phyloP scores from a whole-genome alignment of 2,113 vertebrate genomes.

The Entomyzon cyanotis region DNA sequence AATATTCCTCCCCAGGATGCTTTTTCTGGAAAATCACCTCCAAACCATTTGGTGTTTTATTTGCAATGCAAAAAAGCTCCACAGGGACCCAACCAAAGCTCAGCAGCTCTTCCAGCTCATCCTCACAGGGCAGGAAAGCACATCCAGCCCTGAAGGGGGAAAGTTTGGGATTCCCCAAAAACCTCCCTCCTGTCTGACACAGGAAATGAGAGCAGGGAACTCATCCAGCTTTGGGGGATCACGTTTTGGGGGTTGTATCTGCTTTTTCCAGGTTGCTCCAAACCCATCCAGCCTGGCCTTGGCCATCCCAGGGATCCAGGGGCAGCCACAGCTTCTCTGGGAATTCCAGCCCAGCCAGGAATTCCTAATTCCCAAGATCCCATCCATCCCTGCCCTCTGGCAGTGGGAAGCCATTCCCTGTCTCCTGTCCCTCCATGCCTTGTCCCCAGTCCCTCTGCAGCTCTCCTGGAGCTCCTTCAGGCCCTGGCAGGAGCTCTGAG shows the following conservation, averaged over 20 bases:
- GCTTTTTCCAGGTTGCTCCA: not conserved
- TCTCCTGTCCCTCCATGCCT: too few relatives aligned
- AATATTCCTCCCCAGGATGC: too few relatives aligned
- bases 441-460: too few relatives aligned
- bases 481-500: too few relatives aligned
- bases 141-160: not conserved
- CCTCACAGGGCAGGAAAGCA: rapidly evolving
- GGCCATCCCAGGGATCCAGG: not conserved
- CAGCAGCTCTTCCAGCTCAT: not conserved
- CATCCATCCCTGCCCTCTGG: too few relatives aligned
- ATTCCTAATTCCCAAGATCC: too few relatives aligned
- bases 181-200: not conserved
- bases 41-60: not conserved
- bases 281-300: not conserved
- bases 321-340: too few relatives aligned
- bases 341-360: too few relatives aligned
- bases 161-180: too few relatives aligned
- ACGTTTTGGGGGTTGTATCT: not conserved
- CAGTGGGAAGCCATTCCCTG: too few relatives aligned
- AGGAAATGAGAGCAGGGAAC: not conserved
- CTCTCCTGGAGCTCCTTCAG: too few relatives aligned
- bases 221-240: not conserved
- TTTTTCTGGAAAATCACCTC: not conserved
- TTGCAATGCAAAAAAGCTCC: not conserved
- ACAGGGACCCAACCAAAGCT: not conserved